Base-by-base conservation (phyloP, 2,888 invertebrate genomes). In the Mechanitis messenoides region DNA sequence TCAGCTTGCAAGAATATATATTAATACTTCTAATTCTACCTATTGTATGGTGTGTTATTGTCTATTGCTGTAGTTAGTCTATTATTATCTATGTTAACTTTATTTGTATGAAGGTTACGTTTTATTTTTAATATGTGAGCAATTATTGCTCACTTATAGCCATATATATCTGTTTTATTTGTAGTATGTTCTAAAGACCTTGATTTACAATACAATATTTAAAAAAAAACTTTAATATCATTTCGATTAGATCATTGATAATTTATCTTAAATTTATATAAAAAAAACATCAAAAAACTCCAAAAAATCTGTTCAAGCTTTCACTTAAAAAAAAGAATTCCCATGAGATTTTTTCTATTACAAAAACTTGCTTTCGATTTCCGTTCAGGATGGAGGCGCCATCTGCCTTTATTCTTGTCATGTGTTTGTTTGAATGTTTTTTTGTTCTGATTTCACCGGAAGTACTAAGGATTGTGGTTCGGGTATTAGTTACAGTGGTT, bases 331-430 rank as follows among this genome's bases (percentile, higher is more conserved):
- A 76, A 76, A 69, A 67, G 69, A 73, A 73, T 83, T 84, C 81
- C 77, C 77, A 77, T 72, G 71, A 50, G 69, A 66, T 79, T 86
- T 85, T 86, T 85, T 73, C 71, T 70, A 77, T 79, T 71, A 76
- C 74, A 82, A 81, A 78, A 75, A 71, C 61, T 78, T 75, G 83
- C 89, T 89, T 90, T 89, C 89, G 88, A 87, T 90, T 89, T 90
- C 89, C 89, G 87, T 74, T 75, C 76, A 62, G 66, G 35, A 58
- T 61, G 64, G 70, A 78, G 85, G 87, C 87, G 87, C 89, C 89
- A 90, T 88, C 87, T 90, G 90, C 84, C 71, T 75, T 79, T 75
- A 78, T 84, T 81, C 83, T 80, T 77, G 80, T 82, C 81, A 79
- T 80, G 81, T 84, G 83, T 86, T 85, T 85, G 82, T 85, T 85